These are phyloP conservation scores for Antheraea assamensis DNA, from an alignment of 2,888 invertebrate species.

Conservation along the genomic window DNA sequence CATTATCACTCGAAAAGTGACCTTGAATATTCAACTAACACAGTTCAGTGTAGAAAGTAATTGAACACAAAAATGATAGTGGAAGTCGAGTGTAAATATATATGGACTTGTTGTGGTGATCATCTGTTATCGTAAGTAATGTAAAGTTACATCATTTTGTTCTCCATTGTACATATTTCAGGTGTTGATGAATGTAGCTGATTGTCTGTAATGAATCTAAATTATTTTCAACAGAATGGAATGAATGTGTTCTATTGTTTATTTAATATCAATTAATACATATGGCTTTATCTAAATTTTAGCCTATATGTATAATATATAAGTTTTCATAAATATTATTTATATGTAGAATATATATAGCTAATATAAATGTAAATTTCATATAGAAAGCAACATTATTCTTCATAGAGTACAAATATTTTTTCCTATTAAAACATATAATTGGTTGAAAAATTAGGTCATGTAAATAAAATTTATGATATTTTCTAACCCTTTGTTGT, in stretches of 20 bases:
- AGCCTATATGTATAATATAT: not conserved
- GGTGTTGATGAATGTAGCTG: not conserved
- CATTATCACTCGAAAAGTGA: slow-evolving; percentile 9
- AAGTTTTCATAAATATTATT: slow-evolving; percentile 6
- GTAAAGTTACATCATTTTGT: not conserved
- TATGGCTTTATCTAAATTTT: not conserved
- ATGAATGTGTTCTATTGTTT: not conserved
- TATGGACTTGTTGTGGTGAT: not conserved
- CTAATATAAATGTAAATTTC: not conserved
- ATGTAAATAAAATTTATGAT: slow-evolving; percentile 4
- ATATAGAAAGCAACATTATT: not conserved
- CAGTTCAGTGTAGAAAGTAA: slow-evolving; percentile 14
- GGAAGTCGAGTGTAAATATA: slow-evolving; percentile 21
- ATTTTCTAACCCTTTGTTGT: not conserved
- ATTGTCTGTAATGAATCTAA: not conserved
- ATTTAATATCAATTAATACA: not conserved
- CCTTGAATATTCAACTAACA: slow-evolving; percentile 13
- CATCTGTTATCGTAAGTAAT: slow-evolving; percentile 15
- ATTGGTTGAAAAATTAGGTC: not conserved
- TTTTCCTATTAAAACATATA: slow-evolving; percentile 11
- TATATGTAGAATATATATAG: not conserved
- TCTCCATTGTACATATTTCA: not conserved
- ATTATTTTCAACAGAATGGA: not conserved
- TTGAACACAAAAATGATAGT: slow-evolving; percentile 3
- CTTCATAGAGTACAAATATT: slow-evolving; percentile 14